phyloP scores from a whole-genome alignment of 2,113 vertebrate genomes.

The Bufo bufo region DNA sequence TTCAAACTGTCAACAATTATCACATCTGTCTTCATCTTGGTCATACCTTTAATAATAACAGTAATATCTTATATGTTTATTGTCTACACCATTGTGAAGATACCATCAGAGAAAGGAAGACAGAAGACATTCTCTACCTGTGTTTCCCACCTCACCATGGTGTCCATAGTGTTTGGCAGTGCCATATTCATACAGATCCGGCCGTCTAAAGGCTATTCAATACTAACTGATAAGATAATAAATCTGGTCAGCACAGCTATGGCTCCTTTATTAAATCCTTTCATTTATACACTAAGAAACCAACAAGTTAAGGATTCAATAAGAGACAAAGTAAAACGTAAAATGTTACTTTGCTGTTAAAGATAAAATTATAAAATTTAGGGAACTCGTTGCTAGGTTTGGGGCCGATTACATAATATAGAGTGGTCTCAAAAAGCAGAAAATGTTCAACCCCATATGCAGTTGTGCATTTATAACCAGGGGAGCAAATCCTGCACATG shows the following conservation, averaged over 20 bases:
- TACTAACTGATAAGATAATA: constrained; percentile 40
- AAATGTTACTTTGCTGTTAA: neutral
- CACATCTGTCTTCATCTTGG: constrained; percentile 36
- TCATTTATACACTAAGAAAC: constrained; percentile 65
- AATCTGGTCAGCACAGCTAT: constrained; percentile 64
- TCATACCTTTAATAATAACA: constrained; percentile 61
- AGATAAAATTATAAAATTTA: too few relatives aligned
- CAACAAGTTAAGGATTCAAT: constrained; percentile 66
- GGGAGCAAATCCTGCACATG: too few relatives aligned
- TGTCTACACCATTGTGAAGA: constrained; percentile 57
- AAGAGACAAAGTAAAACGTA: constrained; percentile 21
- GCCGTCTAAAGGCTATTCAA: neutral
- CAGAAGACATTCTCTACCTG: constrained; percentile 54
- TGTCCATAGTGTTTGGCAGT: constrained; percentile 65
- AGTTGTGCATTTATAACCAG: too few relatives aligned
- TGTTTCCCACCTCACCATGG: constrained; percentile 59
- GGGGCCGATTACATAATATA: too few relatives aligned
- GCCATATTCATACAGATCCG: constrained; percentile 68
- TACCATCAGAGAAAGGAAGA: constrained; percentile 60
- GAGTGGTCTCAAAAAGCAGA: too few relatives aligned
- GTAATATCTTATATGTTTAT: constrained; percentile 63
- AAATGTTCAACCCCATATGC: too few relatives aligned
- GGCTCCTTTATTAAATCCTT: constrained; percentile 60
- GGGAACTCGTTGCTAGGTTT: too few relatives aligned
- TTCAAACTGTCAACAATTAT: constrained; percentile 39